Base-by-base conservation (phyloP, 1,140 invertebrate genomes). In the Drosophila lowei region DNA sequence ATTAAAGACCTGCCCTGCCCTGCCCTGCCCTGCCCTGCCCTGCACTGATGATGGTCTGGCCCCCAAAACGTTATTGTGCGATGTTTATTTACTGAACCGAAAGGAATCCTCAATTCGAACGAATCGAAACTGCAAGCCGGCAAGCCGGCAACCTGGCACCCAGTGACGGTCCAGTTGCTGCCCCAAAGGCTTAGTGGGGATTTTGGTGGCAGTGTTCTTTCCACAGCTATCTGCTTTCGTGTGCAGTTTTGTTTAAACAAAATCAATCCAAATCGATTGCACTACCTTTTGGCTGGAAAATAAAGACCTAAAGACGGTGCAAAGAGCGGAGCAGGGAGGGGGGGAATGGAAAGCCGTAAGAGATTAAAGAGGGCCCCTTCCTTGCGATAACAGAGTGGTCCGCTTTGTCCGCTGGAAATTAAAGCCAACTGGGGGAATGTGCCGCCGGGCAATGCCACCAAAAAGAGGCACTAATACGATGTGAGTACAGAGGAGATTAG, bases 221-320 rank as follows among this genome's bases (percentile, higher is more conserved):
- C 28, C 34, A 25, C 23, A 25, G 23, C 23, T 63, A 38, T 8
- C 21, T 54, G 57, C 38, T 56, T 46, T 38, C 8, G 34, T 46
- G 23, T 64, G 68, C 70, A 72, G 50, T 72, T 49, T 73, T 81
- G 72, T 71, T 77, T 71, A 67, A 65, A 66, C 66, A 67, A 72
- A 79, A 61, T 62, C 55, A 75, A 79, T 72, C 63, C 54, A 65
- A 76, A 85, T 84, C 79, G 75, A 72, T 72, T 25, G 23, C 23
- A 23, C 23, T 23, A 23, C 23, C 23, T 5, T 5, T 25, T 84
- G 62, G 61, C 18, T 42, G 61, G 48, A 11, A 59, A 79, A 80
- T 85, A 55, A 42, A 85, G 81, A 80, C 77, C 59, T 79, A 77
- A 85, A 80, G 79, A n/a, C n/a, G n/a, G n/a, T n/a, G n/a, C n/a